Evolutionary conservation across 53 echinoderm and acorn worm species (phyloP), one percentile per base, ranked within the genome.

Genomic region (Luidia sarsii): DNA sequence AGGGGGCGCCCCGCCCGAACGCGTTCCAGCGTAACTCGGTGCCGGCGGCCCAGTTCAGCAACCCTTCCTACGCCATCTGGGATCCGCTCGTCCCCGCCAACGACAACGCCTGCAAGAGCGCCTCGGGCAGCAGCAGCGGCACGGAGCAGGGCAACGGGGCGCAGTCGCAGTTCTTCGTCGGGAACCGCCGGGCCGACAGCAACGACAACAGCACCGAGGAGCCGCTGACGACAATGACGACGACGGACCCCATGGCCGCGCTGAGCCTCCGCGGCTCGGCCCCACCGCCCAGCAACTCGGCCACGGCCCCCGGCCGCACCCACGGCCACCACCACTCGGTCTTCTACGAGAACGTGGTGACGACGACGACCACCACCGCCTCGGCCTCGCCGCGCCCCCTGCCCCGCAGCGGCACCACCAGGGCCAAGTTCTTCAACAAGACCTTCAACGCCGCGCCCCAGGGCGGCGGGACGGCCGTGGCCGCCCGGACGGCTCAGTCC

Each of bases 21-120:
- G 86, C 92, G 30, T 92, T 89, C 57, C 89, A 89, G 46, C 60
- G 89, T 37, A 92, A 92, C 57, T 89, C 92, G 27, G 73, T 85
- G 39, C 85, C 92, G 23, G 82, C 85, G 11, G 85, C 84, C 16
- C 85, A 89, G 39, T 92, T 84, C 56, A 92, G 89, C 54, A 92
- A 92, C 34, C 92, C 92, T 0, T 88, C 92, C 51, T 92, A 92
- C 65, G 92, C 82, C 50, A 89, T 92, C 56, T 92, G 92, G 92
- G 89, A 92, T 65, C 92, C 92, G 3, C 75, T 92, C 39, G 89
- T 89, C 39, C 51, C 84, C 6, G 39, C 57, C 62, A 77, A 77
- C 30, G 61, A 20, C 77, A 57, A 61, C 25, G n/a, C n/a, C n/a
- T n/a, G n/a, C n/a, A n/a, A n/a, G n/a, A n/a, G n/a, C n/a, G n/a